Conservation (phyloP, 2,888 invertebrate genomes). For the Sarcophaga rosellei region DNA sequence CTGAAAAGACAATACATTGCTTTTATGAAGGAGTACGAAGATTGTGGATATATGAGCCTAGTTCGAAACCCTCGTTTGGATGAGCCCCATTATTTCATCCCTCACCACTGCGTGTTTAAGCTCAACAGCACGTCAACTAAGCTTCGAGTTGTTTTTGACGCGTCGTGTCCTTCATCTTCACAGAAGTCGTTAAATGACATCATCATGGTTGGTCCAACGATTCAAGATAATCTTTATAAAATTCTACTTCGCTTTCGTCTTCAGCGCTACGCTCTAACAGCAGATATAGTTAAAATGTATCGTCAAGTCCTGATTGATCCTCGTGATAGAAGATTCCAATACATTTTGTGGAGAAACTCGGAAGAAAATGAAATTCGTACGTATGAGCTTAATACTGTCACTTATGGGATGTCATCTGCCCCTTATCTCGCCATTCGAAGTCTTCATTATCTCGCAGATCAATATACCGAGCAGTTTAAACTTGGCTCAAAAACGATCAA, state of each 20-base stretch:
- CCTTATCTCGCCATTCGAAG: slow-evolving; percentile 27
- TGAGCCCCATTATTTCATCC: slow-evolving; percentile 8
- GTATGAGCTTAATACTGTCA: slow-evolving; percentile 2
- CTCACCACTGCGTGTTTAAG: slow-evolving; percentile 28
- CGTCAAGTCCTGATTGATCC: slow-evolving; percentile 35
- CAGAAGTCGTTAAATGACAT: slow-evolving; percentile 60
- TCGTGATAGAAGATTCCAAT: slow-evolving; percentile 42
- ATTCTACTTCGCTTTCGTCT: slow-evolving; percentile 58
- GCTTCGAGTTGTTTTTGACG: too few relatives aligned
- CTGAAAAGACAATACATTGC: slow-evolving; percentile 53
- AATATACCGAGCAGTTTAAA: slow-evolving; percentile 22
- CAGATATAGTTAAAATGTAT: slow-evolving; percentile 62
- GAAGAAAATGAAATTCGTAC: slow-evolving; percentile 21
- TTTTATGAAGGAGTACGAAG: slow-evolving; percentile 67
- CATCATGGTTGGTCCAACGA: slow-evolving; percentile 59
- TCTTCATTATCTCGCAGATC: slow-evolving; percentile 49
- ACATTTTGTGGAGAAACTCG: slow-evolving; percentile 58
- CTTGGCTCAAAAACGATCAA: slow-evolving; percentile 38
- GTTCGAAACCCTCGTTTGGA: not conserved
- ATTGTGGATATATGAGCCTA: slow-evolving; percentile 80
- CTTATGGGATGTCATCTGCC: slow-evolving; percentile 18
- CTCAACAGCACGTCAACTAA: too few relatives aligned
- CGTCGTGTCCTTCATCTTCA: not conserved
- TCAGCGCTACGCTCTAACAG: slow-evolving; percentile 54
- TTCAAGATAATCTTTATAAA: slow-evolving; percentile 51